Conservation (phyloP, 2,888 invertebrate species). For the Lamproptera curius region DNA sequence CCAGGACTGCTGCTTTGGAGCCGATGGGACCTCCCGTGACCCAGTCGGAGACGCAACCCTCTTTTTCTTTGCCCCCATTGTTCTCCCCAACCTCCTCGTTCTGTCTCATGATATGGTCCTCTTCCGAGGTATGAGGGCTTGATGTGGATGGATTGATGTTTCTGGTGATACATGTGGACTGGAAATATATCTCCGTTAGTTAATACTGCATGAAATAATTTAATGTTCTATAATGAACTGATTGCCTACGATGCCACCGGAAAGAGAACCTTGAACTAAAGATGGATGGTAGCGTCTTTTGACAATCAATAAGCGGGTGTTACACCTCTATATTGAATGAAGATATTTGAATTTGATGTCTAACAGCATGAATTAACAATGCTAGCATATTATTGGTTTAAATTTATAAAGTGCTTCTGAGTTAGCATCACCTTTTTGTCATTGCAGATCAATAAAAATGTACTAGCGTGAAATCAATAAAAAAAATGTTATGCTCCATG, state of each 20-base stretch:
- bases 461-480: too few species aligned
- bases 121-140: slow-evolving; percentile 51
- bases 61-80: slow-evolving; percentile 40
- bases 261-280: background rate
- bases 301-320: too few species aligned
- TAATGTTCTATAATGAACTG: background rate
- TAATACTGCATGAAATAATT: too few species aligned
- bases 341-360: too few species aligned
- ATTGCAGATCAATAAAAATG: too few species aligned
- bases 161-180: slow-evolving; percentile 75
- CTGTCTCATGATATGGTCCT: slow-evolving; percentile 61
- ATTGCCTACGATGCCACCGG: background rate
- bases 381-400: too few species aligned
- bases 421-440: too few species aligned
- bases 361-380: too few species aligned
- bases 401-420: too few species aligned
- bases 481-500: too few species aligned
- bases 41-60: slow-evolving; percentile 69
- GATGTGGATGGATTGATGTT: slow-evolving; percentile 67
- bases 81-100: slow-evolving; percentile 64
- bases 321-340: too few species aligned
- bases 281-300: too few species aligned
- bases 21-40: slow-evolving; percentile 79
- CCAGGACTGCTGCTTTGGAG: slow-evolving; percentile 80
- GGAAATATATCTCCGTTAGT: slow-evolving; percentile 30